Conservation (phyloP, 2,113 vertebrate species). For the Nipponia nippon region DNA sequence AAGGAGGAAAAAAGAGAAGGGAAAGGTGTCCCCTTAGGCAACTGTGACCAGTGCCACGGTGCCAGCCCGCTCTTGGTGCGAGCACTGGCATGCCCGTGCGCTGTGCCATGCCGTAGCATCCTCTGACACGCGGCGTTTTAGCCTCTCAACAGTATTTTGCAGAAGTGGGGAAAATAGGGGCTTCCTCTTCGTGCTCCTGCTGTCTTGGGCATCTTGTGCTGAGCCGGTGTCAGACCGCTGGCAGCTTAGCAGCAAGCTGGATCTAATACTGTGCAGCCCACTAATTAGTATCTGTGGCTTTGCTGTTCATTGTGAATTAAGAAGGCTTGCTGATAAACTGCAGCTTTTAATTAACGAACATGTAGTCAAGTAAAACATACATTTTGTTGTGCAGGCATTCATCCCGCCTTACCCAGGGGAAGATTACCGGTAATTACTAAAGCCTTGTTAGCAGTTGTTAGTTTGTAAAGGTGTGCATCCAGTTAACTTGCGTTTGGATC, state of each 20-base stretch:
- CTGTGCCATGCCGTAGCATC: neutral
- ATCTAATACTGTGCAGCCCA: neutral
- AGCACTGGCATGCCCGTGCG: fast-evolving
- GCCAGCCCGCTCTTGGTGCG: fast-evolving
- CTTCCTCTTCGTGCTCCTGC: neutral
- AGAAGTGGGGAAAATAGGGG: neutral
- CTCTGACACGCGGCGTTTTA: fast-evolving
- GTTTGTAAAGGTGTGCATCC: neutral
- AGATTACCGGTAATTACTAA: neutral
- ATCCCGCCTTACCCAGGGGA: neutral
- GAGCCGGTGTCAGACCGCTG: neutral
- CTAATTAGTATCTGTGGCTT: neutral
- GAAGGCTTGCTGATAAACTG: neutral
- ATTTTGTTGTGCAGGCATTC: neutral
- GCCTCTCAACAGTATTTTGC: neutral
- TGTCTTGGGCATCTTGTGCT: fast-evolving
- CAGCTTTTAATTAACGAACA: neutral
- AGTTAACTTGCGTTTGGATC: neutral
- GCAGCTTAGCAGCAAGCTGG: neutral
- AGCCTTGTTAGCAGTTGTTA: neutral
- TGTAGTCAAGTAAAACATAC: neutral
- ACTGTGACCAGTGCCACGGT: neutral
- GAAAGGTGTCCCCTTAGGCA: neutral
- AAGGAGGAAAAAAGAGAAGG: neutral
- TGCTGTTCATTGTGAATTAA: neutral